phyloP scores from a whole-genome alignment of 2,888 invertebrate genomes.

The Mythimna pallens region DNA sequence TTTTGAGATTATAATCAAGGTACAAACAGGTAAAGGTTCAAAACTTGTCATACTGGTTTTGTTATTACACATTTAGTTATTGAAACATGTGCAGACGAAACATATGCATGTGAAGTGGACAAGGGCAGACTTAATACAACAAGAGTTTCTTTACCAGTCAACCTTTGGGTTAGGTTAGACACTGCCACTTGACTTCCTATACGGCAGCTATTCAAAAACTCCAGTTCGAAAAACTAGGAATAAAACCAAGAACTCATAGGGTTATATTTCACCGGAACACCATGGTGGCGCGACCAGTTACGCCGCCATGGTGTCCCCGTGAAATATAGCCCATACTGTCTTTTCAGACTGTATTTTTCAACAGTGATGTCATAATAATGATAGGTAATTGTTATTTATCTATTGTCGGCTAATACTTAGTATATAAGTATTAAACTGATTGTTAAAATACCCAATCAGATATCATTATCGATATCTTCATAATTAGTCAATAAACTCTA shows the following conservation, averaged over 20 bases:
- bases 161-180: too few relatives aligned
- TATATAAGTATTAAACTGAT: constrained; percentile 19
- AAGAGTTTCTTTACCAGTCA: too few relatives aligned
- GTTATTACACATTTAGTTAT: not conserved
- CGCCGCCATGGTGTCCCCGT: too few relatives aligned
- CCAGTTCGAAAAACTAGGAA: not conserved
- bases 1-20: constrained; percentile 26
- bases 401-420: constrained; percentile 5
- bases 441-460: constrained; percentile 36
- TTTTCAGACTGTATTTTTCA: not conserved
- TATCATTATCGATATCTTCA: constrained; percentile 25
- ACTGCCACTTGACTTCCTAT: too few relatives aligned
- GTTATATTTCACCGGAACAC: too few relatives aligned
- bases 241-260: not conserved
- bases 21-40: constrained; percentile 23
- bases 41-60: constrained; percentile 25
- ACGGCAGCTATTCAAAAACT: too few relatives aligned
- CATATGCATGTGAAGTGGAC: too few relatives aligned
- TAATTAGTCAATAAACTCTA: constrained; percentile 44
- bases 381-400: not conserved
- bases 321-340: too few relatives aligned
- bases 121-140: too few relatives aligned
- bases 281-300: too few relatives aligned
- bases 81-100: too few relatives aligned
- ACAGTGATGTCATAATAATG: not conserved